A percentile compares a stretch with the other conserved stretches of the same genome.
Conservation (phyloP, 2,113 vertebrate genomes). For the Kryptolebias marmoratus region DNA sequence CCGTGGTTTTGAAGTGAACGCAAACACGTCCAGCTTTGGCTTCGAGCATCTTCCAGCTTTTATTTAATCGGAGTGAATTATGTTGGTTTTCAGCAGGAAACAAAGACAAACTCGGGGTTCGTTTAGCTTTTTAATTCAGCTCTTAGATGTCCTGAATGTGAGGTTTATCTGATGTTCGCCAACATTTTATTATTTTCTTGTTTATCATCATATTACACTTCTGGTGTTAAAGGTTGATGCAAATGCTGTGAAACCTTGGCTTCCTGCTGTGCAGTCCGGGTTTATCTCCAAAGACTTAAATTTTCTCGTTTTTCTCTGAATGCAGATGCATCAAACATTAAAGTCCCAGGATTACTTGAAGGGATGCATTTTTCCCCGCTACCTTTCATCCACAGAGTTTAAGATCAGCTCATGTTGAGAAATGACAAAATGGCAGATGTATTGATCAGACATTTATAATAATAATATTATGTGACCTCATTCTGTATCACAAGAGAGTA, state of each 20-base stretch:
- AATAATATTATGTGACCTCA: too few relatives aligned
- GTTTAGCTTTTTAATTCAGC: neutral
- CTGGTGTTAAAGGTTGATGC: conserved; percentile 19
- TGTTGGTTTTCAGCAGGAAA: conserved; percentile 33
- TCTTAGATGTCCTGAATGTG: conserved; percentile 30
- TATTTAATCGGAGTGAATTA: conserved; percentile 27
- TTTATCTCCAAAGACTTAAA: neutral
- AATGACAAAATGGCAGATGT: too few relatives aligned
- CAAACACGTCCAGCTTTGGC: conserved; percentile 36
- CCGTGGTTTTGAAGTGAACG: conserved; percentile 46
- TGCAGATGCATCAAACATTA: too few relatives aligned
- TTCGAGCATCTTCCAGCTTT: too few relatives aligned
- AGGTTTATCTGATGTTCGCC: neutral
- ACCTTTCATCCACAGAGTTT: too few relatives aligned
- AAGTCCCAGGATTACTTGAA: too few relatives aligned
- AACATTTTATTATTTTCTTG: neutral
- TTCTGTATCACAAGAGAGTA: too few relatives aligned
- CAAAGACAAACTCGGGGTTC: conserved; percentile 16
- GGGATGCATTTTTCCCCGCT: too few relatives aligned
- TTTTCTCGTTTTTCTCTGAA: too few relatives aligned
- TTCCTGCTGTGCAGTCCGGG: neutral
- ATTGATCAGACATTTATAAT: too few relatives aligned
- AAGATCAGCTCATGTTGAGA: too few relatives aligned
- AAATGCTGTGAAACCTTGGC: conserved; percentile 15
- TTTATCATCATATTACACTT: conserved; percentile 31